Evolutionary conservation across 92 coral and sea anemone genomes (phyloP), one percentile per base, ranked within the genome.

Genomic region (Phenganax stokvisi): DNA sequence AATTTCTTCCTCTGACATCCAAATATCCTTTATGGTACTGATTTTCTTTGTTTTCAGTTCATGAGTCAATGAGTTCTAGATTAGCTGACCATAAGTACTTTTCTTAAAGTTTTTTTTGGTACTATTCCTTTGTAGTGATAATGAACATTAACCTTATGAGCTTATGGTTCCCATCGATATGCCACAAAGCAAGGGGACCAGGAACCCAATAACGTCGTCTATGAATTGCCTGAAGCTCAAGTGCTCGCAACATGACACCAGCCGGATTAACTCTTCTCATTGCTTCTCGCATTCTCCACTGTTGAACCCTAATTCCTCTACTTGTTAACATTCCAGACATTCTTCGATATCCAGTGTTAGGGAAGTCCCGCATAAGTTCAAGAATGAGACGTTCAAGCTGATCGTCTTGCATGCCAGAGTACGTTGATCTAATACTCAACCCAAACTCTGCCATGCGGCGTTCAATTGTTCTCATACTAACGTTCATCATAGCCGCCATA

Each of bases 111-210:
- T 37, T 37, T 37, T 37, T 37, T 37, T 37, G 47, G 47, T 37
- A 37, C 47, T 37, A 2, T 37, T 37, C 5, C 0, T 37, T 37
- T 37, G 47, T 12, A 37, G 2, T 0, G 47, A 37, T 1, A 37
- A 37, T 2, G 2, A 37, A 37, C 47, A 37, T 37, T 37, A 37
- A 71, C 89, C 89, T 87, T 56, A 87, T 87, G 12, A 84, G 76
- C 53, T 87, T 87, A 71, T 87, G 89, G 65, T 83, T 83, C 0
- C 87, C 84, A 65, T 80, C 89, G 10, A 86, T 86, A 57, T 86
- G 85, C 84, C 83, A 82, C 37, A 83, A 74, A 28, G 90, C 75
- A 15, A 87, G 84, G 15, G 89, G 87, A n/a, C 86, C 84, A 51
- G 51, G 71, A 17, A 87, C 85, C 58, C 80, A 85, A 75, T 87